Evolutionary conservation across 2,888 invertebrate genomes (phyloP), one percentile per base, ranked within the genome.

Genomic region (Watsonalla binaria): DNA sequence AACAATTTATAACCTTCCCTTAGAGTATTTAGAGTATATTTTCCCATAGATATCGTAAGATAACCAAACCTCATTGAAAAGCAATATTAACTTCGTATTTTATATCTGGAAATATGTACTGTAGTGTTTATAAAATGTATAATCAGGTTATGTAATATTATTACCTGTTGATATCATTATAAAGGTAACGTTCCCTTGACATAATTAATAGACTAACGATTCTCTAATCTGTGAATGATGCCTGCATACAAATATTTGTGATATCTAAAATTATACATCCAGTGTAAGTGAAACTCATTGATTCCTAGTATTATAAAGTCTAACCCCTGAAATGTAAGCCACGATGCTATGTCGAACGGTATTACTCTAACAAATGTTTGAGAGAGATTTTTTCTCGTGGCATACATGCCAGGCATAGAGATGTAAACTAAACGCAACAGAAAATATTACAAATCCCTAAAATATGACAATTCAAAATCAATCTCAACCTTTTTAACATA

Each of bases 91-190:
- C 42, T 11, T 37, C 37, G 37, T 37, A 37, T 37, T 42, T 42
- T 42, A 42, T 42, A 42, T 11, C 8, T 42, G 42, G 11, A 42
- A 42, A 42, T 11, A 42, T 42, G 42, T 42, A 42, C 34, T n/a
- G 46, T 46, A 47, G 45, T 45, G 48, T 47, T 50, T 39, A 45
- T 46, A 55, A 47, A 9, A 42, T 51, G 34, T 54, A 11, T 42
- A 42, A 42, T 42, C 42, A 11, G 42, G 11, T 42, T 42, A 11
- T 11, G 11, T 11, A 11, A 11, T 42, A 2, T 11, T 42, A 42
- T 11, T 8, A 42, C 42, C 8, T 42, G 5, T 42, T 42, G 8
- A 11, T 42, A 42, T 11, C 42, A 11, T 2, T 42, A 42, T 42
- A 42, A 11, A 42, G 11, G 11, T 42, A 8, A 8, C 11, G 6